Conservation (phyloP, 1,140 invertebrate genomes). For the Schlechtendalia chinensis region DNA sequence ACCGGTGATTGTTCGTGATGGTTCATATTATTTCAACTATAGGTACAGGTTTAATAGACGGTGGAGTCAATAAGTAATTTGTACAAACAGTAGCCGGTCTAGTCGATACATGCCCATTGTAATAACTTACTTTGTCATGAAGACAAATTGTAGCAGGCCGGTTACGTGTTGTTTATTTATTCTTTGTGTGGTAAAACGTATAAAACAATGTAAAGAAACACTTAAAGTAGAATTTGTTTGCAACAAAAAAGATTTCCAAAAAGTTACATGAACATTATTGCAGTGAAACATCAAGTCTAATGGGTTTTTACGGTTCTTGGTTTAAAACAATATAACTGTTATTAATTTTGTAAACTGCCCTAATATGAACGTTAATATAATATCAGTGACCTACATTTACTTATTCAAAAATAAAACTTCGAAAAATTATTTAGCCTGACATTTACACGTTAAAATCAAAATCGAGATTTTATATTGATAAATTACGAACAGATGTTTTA, state of each 20-base stretch:
- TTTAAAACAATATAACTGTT: conserved; percentile 16
- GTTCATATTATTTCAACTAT: too few species aligned
- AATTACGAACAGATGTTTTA: conserved; percentile 16
- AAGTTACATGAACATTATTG: background rate
- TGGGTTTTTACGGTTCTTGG: background rate
- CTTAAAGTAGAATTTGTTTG: background rate
- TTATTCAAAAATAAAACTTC: background rate
- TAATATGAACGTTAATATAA: conserved; percentile 1
- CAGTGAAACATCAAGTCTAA: background rate
- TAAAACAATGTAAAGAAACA: background rate
- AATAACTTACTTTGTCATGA: too few species aligned
- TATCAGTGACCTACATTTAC: conserved; percentile 15
- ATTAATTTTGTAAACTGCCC: background rate
- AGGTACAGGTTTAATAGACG: too few species aligned
- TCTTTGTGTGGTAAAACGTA: too few species aligned
- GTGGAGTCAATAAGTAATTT: too few species aligned
- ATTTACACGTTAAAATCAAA: conserved; percentile 10
- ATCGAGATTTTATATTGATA: background rate
- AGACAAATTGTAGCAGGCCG: too few species aligned
- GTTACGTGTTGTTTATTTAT: too few species aligned
- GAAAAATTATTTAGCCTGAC: background rate
- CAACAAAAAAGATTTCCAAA: background rate
- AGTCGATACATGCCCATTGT: too few species aligned
- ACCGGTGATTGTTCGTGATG: too few species aligned
- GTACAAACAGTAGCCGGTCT: too few species aligned